These are phyloP conservation scores for Agrotis segetum DNA, from an alignment of 2,888 invertebrate species.

Conservation along the genomic window DNA sequence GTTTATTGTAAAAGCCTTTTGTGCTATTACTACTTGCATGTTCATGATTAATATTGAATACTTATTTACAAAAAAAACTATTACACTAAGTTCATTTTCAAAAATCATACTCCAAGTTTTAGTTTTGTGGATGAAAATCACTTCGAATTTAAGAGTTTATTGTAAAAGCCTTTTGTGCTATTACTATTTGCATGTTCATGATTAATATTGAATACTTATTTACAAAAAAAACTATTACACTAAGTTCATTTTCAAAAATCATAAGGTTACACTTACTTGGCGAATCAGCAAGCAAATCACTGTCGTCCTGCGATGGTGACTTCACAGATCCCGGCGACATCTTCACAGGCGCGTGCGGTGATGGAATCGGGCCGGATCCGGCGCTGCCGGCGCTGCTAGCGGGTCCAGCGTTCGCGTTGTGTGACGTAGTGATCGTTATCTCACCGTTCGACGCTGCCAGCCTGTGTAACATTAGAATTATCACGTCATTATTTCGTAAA, in stretches of 20 bases:
- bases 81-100: neutral
- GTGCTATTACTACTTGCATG: too few relatives aligned
- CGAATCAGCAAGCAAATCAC: conserved; percentile 95
- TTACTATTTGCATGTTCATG: too few relatives aligned
- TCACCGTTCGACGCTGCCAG: conserved; percentile 95
- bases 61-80: too few relatives aligned
- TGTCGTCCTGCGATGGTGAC: conserved; percentile 92
- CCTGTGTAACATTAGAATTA: conserved; percentile 80
- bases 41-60: too few relatives aligned
- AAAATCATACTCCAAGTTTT: neutral
- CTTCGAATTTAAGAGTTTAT: too few relatives aligned
- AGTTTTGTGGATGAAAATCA: too few relatives aligned
- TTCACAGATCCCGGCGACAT: conserved; percentile 92
- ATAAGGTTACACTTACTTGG: conserved; percentile 93
- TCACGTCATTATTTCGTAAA: conserved; percentile 58
- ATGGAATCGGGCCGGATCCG: conserved; percentile 85
- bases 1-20: too few relatives aligned
- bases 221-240: too few relatives aligned
- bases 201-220: too few relatives aligned
- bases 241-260: neutral
- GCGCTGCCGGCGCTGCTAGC: conserved; percentile 86
- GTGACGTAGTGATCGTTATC: conserved; percentile 95
- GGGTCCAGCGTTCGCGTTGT: conserved; percentile 89
- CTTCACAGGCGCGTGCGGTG: conserved; percentile 91
- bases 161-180: too few relatives aligned